Evolutionary conservation across 2,113 vertebrate genomes (phyloP).

Genomic region (Dromaius novaehollandiae): DNA sequence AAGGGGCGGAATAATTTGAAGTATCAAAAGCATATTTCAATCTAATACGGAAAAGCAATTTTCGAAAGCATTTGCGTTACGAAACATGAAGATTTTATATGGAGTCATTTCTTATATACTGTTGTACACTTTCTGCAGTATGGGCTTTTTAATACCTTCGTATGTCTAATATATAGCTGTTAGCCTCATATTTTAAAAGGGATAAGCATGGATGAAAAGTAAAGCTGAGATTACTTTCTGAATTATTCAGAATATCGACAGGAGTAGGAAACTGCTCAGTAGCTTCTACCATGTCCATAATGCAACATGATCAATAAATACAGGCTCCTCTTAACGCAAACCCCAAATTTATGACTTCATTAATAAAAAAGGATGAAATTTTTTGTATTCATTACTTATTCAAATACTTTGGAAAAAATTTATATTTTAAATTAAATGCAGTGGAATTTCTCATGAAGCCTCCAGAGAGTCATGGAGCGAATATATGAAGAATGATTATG

Average conservation of each 20-base stretch:
- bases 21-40: neutral
- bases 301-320: slow-evolving; percentile 64
- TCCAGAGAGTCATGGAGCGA: neutral
- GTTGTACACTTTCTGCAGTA: neutral
- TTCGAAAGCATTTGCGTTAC: neutral
- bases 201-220: neutral
- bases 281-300: slow-evolving; percentile 24
- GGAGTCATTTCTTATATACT: neutral
- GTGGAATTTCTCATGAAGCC: slow-evolving; percentile 27
- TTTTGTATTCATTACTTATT: slow-evolving; percentile 62
- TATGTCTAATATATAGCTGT: neutral
- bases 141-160: neutral
- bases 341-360: slow-evolving; percentile 54
- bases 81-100: neutral
- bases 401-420: slow-evolving; percentile 31
- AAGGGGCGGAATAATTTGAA: neutral
- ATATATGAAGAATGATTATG: neutral
- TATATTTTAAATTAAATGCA: slow-evolving; percentile 29
- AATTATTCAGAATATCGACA: slow-evolving; percentile 68
- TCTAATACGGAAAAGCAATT: neutral
- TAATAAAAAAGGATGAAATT: slow-evolving; percentile 48
- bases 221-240: slow-evolving; percentile 25
- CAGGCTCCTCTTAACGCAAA: neutral
- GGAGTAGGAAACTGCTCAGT: slow-evolving; percentile 59
- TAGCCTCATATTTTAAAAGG: neutral